Percentiles rank a stretch among this genome's conserved stretches.
Evolutionary conservation across 2,797 vertebrate species (phyloP).

Genomic region (Eulemur coronatus): DNA sequence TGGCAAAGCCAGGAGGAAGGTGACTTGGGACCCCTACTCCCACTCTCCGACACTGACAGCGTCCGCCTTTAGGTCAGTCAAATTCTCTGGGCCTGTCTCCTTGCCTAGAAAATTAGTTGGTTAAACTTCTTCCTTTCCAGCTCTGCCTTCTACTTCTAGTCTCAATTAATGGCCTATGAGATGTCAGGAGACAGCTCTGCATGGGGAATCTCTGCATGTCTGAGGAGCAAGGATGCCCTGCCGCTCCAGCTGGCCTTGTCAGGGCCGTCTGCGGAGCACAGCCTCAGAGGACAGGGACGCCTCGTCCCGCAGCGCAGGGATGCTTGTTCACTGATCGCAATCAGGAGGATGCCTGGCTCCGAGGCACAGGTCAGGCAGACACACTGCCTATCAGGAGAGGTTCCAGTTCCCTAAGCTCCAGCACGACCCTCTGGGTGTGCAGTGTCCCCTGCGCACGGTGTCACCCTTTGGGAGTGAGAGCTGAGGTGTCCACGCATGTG

Average conservation of each 20-base stretch:
- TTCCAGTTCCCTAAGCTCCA: accelerated
- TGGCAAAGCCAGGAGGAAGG: accelerated
- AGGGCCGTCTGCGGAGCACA: accelerated
- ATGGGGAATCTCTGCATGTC: accelerated
- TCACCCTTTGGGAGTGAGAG: not conserved
- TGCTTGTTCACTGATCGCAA: accelerated
- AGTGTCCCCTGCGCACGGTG: not conserved
- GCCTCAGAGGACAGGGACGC: accelerated
- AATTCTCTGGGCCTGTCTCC: not conserved
- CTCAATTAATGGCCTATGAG: accelerated
- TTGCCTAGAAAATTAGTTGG: not conserved
- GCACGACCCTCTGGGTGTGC: not conserved
- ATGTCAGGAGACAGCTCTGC: not conserved
- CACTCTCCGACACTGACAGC: not conserved
- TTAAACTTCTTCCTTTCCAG: not conserved
- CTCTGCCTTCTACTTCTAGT: accelerated
- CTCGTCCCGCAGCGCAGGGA: not conserved
- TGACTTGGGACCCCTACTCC: accelerated
- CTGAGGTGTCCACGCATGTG: not conserved
- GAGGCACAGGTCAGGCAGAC: not conserved
- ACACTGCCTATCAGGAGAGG: accelerated
- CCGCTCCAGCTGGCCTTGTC: accelerated
- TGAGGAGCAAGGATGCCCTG: accelerated
- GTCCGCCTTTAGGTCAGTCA: not conserved
- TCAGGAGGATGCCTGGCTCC: accelerated